phyloP scores from a whole-genome alignment of 2,888 invertebrate species.

The Trisateles emortualis region DNA sequence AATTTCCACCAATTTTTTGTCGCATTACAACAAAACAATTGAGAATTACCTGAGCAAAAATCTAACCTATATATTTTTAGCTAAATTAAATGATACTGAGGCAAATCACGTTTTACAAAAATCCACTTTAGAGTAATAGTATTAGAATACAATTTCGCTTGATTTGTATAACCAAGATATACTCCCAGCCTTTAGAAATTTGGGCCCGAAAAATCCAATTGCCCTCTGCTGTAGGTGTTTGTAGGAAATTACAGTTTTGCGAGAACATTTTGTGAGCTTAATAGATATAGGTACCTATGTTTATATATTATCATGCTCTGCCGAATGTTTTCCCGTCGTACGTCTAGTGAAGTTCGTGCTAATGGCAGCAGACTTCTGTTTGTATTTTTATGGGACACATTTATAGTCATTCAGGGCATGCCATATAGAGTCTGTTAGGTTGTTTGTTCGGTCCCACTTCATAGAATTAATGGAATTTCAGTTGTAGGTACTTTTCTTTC shows the following conservation, averaged over 20 bases:
- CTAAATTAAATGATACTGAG: conserved; percentile 41
- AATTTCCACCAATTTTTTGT: conserved; percentile 32
- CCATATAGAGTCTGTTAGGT: background rate
- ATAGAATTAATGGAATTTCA: background rate
- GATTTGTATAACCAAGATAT: conserved; percentile 31
- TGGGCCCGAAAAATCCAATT: conserved; percentile 47
- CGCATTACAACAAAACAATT: conserved; percentile 39
- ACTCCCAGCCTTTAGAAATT: conserved; percentile 32
- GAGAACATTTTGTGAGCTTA: conserved; percentile 16
- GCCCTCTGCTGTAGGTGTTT: conserved; percentile 36
- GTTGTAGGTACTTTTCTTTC: background rate
- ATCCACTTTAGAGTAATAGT: background rate
- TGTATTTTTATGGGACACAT: conserved; percentile 22
- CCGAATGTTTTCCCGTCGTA: conserved; percentile 12
- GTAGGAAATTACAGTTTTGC: conserved; percentile 41
- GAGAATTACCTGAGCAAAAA: conserved; percentile 41
- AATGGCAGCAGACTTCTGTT: conserved; percentile 3
- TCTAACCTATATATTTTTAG: conserved; percentile 45
- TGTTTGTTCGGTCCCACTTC: background rate
- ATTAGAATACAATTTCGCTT: conserved; percentile 34
- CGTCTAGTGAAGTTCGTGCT: conserved; percentile 14
- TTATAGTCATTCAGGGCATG: background rate
- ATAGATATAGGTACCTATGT: conserved; percentile 18
- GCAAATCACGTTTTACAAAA: conserved; percentile 10
- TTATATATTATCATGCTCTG: conserved; percentile 9